Base-by-base conservation (phyloP, 1,140 invertebrate genomes). In the Cydia fagiglandana region DNA sequence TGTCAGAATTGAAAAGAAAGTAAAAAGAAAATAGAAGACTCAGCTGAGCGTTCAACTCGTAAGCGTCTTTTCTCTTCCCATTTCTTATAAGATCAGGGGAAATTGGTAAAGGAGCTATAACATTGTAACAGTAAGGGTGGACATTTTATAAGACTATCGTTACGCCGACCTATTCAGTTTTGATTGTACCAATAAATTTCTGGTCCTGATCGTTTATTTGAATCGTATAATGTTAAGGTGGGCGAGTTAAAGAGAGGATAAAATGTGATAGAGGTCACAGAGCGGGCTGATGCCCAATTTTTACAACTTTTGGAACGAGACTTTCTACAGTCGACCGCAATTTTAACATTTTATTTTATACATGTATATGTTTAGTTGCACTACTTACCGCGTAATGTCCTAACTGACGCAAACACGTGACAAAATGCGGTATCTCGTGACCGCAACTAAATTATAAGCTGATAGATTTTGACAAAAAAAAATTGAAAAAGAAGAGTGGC, bases 131-230 rank as follows among this genome's bases (percentile, higher is more conserved):
- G 73, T 81, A 78, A 81, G 75, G 78, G 20, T 75, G 82, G 84
- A 79, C 81, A 80, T 83, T 85, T 74, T 70, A 73, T 61, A 78
- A 81, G 77, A 79, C 79, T 80, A 68, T 47, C 66, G 68, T 80
- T 83, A 70, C 30, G n/a, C 34, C 15, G 79, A 76, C 79, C 82
- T 81, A 81, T 85, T 80, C 79, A 77, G 56, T 77, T 83, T 80
- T 79, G 79, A 85, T 83, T 83, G 76, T 41, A 75, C 75, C 82
- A 66, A 83, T 83, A 77, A 78, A 81, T 81, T 78, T 78, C 24
- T 66, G 64, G 38, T 64, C 24, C 34, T 74, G 73, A 75, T 76
- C 80, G 77, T 80, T 81, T 80, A 73, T 81, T 75, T 34, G 24
- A 75, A 34, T 73, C 38, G 45, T 81, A 70, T 45, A 70, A 70